phyloP scores from a whole-genome alignment of 2,113 vertebrate genomes.

The Bujurquina vittata region DNA sequence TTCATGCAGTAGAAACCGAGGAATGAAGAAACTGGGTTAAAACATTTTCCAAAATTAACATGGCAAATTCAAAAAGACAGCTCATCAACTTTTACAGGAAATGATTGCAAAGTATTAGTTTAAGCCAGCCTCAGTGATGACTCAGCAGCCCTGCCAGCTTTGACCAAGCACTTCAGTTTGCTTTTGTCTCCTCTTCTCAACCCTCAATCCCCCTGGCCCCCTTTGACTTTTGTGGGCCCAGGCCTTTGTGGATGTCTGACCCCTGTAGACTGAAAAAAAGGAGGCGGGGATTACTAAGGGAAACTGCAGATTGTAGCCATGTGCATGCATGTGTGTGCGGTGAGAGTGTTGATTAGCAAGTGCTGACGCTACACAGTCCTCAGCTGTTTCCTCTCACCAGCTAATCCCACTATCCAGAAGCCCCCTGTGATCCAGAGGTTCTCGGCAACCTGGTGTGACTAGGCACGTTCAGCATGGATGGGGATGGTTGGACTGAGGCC shows the following conservation, averaged over 20 bases:
- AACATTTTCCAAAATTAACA: neutral
- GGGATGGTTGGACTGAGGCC: constrained; percentile 33
- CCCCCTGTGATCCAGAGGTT: constrained; percentile 61
- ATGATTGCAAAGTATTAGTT: constrained; percentile 36
- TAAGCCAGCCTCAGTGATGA: constrained; percentile 58
- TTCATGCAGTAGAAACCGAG: neutral
- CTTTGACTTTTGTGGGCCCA: constrained; percentile 68
- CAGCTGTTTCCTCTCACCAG: constrained; percentile 78
- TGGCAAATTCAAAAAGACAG: constrained; percentile 8
- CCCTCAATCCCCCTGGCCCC: constrained; percentile 18
- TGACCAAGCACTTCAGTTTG: constrained; percentile 70
- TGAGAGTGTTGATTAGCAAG: constrained; percentile 68
- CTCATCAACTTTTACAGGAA: constrained; percentile 22
- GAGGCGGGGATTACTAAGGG: constrained; percentile 57
- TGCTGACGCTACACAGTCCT: constrained; percentile 76
- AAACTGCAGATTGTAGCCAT: constrained; percentile 23
- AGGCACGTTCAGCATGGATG: constrained; percentile 52
- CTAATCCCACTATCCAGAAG: constrained; percentile 74
- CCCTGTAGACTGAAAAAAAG: constrained; percentile 52
- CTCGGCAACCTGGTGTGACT: constrained; percentile 59
- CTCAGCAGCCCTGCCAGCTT: constrained; percentile 66
- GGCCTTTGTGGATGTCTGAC: constrained; percentile 70
- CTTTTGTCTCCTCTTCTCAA: constrained; percentile 52
- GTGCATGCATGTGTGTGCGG: constrained; percentile 37
- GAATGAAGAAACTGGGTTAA: neutral